Base-by-base conservation (phyloP, 2,797 vertebrate genomes). In the Philypnodon macrostomus region DNA sequence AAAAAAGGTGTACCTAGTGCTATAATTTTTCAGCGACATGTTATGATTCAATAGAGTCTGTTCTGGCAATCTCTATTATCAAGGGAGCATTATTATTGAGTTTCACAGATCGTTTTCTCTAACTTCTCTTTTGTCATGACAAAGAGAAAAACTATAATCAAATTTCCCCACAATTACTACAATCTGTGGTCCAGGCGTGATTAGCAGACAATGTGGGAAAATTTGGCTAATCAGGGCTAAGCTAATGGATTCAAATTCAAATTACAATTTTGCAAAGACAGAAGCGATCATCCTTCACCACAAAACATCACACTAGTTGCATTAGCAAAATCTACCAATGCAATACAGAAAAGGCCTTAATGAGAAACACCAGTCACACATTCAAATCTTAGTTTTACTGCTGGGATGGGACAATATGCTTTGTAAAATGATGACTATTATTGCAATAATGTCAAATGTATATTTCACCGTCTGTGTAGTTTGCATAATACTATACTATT, bases 61-160 rank as follows among this genome's bases (percentile, higher is more conserved):
- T 34, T 38, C 13, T 35, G 12, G n/a, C 26, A 1, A 31, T 9
- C 17, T 23, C 21, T 27, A 35, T 9, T 30, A 17, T 30, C 16
- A n/a, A 2, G 15, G 11, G 12, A n/a, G 5, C 11, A 12, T 17
- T 29, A 24, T 41, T 26, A 41, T 15, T 13, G 19, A 42, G 15
- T 44, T 44, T 18, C 7, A 18, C 15, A 30, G 2, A 15, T 58
- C 31, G n/a, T 18, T 23, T 18, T 16, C 34, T 21, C 18, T 46
- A n/a, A 33, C 39, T 1, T n/a, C n/a, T n/a, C n/a, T n/a, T n/a
- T n/a, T n/a, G n/a, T n/a, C 30, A 9, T 5, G n/a, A 12, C n/a
- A 9, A 46, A 46, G 19, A 32, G 29, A 32, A 46, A 46, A 46
- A 44, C 24, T 27, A 27, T 29, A 38, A 42, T 42, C 13, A 44